Percentiles rank a stretch among this genome's conserved stretches.
Conservation (phyloP, 2,797 vertebrate genomes). For the Urosaurus nigricauda region DNA sequence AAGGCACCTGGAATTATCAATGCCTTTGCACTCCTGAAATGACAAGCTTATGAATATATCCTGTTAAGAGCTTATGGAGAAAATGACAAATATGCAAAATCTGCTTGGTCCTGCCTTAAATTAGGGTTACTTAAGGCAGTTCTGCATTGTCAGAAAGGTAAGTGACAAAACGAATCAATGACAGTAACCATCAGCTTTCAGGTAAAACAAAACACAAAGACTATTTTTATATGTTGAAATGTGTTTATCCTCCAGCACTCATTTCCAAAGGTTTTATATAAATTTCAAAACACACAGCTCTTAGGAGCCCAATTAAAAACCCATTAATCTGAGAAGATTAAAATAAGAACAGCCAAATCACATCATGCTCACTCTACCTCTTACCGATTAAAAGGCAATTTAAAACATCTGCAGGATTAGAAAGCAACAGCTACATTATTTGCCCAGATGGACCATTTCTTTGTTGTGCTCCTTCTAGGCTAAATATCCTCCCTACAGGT, state of each 20-base stretch:
- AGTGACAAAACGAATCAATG: background rate
- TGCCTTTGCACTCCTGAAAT: background rate
- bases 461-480: background rate
- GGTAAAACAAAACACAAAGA: background rate
- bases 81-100: background rate
- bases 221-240: background rate
- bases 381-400: background rate
- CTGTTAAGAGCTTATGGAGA: too few species aligned
- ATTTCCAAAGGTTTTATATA: conserved; percentile 35
- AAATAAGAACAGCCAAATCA: conserved; percentile 36
- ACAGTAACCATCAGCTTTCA: background rate
- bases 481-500: background rate
- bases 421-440: conserved; percentile 3
- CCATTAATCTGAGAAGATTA: conserved; percentile 44
- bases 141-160: background rate
- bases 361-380: conserved; percentile 26
- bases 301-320: conserved; percentile 43
- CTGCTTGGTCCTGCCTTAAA: background rate
- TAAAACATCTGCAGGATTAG: conserved; percentile 27
- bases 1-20: background rate
- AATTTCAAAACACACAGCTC: conserved; percentile 24
- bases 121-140: background rate
- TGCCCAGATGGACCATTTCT: conserved; percentile 1
- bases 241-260: conserved; percentile 32
- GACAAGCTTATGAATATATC: background rate